Percentiles rank a stretch among this genome's conserved stretches.
These are phyloP conservation scores for Dasyprocta punctata DNA, from an alignment of 2,113 vertebrate species.

Conservation along the genomic window DNA sequence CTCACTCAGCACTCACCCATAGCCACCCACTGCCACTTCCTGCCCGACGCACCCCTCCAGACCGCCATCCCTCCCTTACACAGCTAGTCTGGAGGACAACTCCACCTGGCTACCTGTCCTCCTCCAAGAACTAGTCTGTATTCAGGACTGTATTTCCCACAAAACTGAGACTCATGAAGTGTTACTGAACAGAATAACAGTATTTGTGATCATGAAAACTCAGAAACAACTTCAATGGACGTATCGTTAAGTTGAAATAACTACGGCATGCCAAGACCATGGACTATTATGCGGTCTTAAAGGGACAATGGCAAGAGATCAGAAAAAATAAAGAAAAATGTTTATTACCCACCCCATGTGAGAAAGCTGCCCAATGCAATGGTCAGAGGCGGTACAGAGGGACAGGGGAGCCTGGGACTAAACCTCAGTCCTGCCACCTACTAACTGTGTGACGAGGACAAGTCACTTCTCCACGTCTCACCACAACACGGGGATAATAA, in stretches of 20 bases:
- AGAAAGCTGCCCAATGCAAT: not conserved
- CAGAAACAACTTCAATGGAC: not conserved
- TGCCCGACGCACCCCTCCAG: too few species aligned
- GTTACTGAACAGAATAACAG: not conserved
- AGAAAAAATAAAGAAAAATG: not conserved
- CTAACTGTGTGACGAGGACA: fast-evolving
- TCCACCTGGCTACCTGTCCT: not conserved
- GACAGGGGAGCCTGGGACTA: not conserved
- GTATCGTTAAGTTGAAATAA: not conserved
- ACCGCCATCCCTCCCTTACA: not conserved
- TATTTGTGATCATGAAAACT: not conserved
- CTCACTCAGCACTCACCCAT: not conserved
- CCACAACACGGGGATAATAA: not conserved
- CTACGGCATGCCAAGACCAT: not conserved
- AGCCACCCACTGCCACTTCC: not conserved
- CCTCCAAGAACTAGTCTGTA: not conserved
- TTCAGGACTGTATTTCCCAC: not conserved
- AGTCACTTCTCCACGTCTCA: not conserved
- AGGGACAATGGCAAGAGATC: not conserved
- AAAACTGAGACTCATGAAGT: not conserved
- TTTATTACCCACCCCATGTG: not conserved
- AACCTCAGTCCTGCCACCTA: not conserved
- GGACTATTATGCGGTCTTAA: not conserved
- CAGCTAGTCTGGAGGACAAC: not conserved
- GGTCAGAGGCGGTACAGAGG: not conserved